Conservation (phyloP, 1,140 invertebrate genomes). For the Yoshiicerus persimilis region DNA sequence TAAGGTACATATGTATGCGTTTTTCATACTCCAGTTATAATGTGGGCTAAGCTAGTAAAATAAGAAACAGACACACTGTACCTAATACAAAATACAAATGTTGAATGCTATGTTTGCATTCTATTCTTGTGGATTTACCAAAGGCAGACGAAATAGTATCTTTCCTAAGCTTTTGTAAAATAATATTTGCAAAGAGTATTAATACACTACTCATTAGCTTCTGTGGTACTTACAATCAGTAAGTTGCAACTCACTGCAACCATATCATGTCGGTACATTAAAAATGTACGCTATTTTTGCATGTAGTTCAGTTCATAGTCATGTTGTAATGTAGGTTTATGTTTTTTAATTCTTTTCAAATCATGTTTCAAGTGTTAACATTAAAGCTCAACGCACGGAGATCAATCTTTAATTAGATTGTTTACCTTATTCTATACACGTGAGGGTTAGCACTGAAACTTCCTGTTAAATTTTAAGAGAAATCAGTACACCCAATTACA, state of each 20-base stretch:
- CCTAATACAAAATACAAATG: no score
- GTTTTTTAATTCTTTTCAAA: neutral
- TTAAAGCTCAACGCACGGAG: neutral
- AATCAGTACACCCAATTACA: neutral
- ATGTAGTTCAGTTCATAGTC: no score
- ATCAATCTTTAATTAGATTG: neutral
- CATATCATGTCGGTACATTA: no score
- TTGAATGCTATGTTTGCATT: neutral
- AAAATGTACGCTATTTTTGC: no score
- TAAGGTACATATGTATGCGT: neutral
- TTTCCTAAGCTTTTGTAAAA: neutral
- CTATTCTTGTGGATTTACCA: neutral
- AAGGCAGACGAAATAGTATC: neutral
- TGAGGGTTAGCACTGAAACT: neutral
- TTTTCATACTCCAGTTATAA: slow-evolving; percentile 13
- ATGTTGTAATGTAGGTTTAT: neutral
- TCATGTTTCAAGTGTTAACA: neutral
- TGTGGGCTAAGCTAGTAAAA: slow-evolving; percentile 3
- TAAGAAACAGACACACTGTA: neutral
- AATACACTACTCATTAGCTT: no score
- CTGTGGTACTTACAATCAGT: no score
- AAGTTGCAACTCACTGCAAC: no score
- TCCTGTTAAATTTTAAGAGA: neutral
- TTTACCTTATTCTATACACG: neutral
- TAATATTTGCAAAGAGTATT: neutral